phyloP scores from a whole-genome alignment of 2,888 invertebrate genomes.

The Andrena bicolor region DNA sequence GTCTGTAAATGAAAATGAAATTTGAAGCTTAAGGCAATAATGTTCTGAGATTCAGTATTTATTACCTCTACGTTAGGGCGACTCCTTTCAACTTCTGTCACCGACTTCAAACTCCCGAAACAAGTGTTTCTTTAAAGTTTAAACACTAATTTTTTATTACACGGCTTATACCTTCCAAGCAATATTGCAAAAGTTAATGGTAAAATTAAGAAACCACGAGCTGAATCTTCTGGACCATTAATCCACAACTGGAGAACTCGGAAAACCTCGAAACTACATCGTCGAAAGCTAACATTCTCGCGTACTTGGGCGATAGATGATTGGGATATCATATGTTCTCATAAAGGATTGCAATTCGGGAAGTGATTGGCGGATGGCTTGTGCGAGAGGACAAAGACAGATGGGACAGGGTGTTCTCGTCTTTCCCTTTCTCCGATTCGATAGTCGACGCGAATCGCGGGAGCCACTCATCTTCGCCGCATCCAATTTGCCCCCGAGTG shows the following conservation, averaged over 20 bases:
- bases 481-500: slow-evolving; percentile 61
- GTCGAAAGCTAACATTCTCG: neutral
- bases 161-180: too few species aligned
- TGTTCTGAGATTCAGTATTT: too few species aligned
- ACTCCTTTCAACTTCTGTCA: too few species aligned
- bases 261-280: neutral
- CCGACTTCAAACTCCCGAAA: too few species aligned
- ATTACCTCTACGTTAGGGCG: too few species aligned
- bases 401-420: slow-evolving; percentile 14
- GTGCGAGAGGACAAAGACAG: slow-evolving; percentile 39
- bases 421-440: slow-evolving; percentile 38
- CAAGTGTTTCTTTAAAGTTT: too few species aligned
- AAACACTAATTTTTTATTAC: too few species aligned
- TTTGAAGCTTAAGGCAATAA: too few species aligned
- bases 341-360: slow-evolving; percentile 3
- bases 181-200: too few species aligned
- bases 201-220: too few species aligned
- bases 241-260: neutral
- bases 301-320: neutral
- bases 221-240: too few species aligned
- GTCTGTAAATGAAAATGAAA: too few species aligned
- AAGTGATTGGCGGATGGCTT: slow-evolving; percentile 19
- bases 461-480: slow-evolving; percentile 63
- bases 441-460: slow-evolving; percentile 47
- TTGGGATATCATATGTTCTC: neutral